phyloP scores from a whole-genome alignment of 1,140 invertebrate genomes.

The Aradophagus sp. region DNA sequence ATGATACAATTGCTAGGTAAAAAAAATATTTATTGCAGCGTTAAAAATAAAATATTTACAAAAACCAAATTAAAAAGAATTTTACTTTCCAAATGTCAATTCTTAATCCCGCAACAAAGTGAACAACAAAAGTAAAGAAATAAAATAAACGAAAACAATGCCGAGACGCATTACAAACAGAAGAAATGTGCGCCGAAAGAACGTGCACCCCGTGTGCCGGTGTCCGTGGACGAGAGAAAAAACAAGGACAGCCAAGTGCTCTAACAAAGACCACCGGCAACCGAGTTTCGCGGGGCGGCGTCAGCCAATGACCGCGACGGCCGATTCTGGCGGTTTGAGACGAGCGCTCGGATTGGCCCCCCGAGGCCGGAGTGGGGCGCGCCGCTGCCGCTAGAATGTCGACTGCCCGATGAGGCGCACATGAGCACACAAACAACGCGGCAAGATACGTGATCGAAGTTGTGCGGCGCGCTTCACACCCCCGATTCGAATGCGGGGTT shows the following conservation, averaged over 20 bases:
- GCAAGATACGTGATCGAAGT: conserved; percentile 50
- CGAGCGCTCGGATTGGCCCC: conserved; percentile 44
- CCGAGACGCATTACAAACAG: too few relatives aligned
- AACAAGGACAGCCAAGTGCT: neutral
- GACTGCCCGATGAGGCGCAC: conserved; percentile 15
- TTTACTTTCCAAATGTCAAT: too few relatives aligned
- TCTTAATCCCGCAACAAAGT: too few relatives aligned
- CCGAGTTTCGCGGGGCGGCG: neutral
- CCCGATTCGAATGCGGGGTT: conserved; percentile 29
- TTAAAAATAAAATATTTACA: too few relatives aligned
- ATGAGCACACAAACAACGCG: conserved; percentile 48
- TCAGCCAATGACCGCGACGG: conserved; percentile 43
- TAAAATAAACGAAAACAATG: too few relatives aligned
- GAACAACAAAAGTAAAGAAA: too few relatives aligned
- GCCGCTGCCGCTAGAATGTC: conserved; percentile 2
- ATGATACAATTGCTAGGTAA: too few relatives aligned
- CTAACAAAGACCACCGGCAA: conserved; percentile 1
- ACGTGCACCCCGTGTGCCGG: too few relatives aligned
- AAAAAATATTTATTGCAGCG: too few relatives aligned
- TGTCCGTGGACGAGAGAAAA: conserved; percentile 3
- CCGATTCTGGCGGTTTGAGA: conserved; percentile 61
- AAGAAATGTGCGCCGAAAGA: too few relatives aligned
- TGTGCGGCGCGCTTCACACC: conserved; percentile 52
- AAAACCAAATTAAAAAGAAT: too few relatives aligned
- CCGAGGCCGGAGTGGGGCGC: conserved; percentile 36